Evolutionary conservation across 2,113 vertebrate species (phyloP).

Genomic region (Reinhardtius hippoglossoides): DNA sequence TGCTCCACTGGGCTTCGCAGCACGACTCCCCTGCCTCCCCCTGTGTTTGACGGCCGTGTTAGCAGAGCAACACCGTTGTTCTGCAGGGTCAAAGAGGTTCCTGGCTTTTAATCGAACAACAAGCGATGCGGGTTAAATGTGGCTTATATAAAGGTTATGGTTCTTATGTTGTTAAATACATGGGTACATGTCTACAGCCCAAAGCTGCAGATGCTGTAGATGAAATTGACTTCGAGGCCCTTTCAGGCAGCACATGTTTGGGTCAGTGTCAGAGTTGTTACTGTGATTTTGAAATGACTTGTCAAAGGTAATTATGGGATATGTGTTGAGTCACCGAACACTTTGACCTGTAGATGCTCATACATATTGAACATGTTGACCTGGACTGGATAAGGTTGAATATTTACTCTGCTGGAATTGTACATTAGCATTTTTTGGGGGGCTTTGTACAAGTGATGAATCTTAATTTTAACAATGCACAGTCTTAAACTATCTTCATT

Average conservation of each 20-base stretch:
- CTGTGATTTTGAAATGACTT: background rate
- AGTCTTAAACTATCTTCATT: too few relatives aligned
- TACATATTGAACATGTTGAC: background rate
- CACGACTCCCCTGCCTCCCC: conserved; percentile 43
- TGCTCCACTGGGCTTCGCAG: conserved; percentile 57
- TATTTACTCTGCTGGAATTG: background rate
- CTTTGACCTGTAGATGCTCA: background rate
- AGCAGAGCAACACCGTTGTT: conserved; percentile 36
- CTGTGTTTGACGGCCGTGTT: conserved; percentile 60
- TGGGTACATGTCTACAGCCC: too few relatives aligned
- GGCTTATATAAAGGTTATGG: background rate
- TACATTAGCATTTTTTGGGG: too few relatives aligned
- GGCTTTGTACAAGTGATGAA: too few relatives aligned
- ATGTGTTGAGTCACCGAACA: background rate
- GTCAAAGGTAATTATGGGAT: background rate
- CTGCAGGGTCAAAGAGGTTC: conserved; percentile 24
- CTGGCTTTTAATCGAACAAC: conserved; percentile 25
- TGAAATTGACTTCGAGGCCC: background rate
- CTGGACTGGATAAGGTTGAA: background rate
- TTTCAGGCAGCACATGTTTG: background rate
- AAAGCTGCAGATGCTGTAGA: background rate
- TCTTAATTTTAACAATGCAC: too few relatives aligned
- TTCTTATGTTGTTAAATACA: too few relatives aligned
- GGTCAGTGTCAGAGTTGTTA: background rate
- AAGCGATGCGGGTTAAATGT: background rate